Evolutionary conservation across 37 sponge, comb jelly and placozoan species (phyloP).

Genomic region (Hormiphora californensis): DNA sequence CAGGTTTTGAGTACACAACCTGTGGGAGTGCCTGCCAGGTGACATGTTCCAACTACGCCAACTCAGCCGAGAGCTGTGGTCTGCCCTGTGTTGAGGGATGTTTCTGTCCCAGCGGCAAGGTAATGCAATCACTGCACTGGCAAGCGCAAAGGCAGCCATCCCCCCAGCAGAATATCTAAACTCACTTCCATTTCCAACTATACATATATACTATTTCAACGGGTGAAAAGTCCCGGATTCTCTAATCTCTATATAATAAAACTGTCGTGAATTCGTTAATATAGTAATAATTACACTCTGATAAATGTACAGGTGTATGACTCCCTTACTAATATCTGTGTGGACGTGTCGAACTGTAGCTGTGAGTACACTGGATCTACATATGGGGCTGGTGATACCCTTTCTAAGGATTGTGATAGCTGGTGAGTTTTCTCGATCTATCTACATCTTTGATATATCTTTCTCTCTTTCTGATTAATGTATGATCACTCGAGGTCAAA

Average conservation of each 20-base stretch:
- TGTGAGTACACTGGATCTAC: slow-evolving; percentile 8
- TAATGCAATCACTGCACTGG: too few relatives aligned
- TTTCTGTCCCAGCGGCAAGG: slow-evolving; percentile 43
- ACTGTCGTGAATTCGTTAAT: too few relatives aligned
- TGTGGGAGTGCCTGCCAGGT: neutral
- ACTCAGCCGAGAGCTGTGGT: neutral
- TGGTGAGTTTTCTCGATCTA: slow-evolving; percentile 14
- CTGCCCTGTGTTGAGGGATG: slow-evolving; percentile 52
- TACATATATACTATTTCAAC: too few relatives aligned
- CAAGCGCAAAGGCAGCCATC: too few relatives aligned
- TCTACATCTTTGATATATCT: neutral
- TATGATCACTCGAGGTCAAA: neutral
- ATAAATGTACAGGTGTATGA: neutral
- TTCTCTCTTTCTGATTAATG: neutral
- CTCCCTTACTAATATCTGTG: neutral
- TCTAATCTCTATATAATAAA: too few relatives aligned
- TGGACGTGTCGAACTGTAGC: slow-evolving; percentile 30
- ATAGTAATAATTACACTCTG: too few relatives aligned
- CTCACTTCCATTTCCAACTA: too few relatives aligned
- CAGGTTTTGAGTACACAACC: neutral
- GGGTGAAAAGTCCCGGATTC: too few relatives aligned
- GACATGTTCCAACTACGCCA: neutral
- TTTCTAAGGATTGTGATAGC: slow-evolving; percentile 36
- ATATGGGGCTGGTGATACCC: slow-evolving; percentile 20
- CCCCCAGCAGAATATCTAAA: too few relatives aligned